Base-by-base conservation (phyloP, 2,797 vertebrate species). In the Peromyscus melanophrys region DNA sequence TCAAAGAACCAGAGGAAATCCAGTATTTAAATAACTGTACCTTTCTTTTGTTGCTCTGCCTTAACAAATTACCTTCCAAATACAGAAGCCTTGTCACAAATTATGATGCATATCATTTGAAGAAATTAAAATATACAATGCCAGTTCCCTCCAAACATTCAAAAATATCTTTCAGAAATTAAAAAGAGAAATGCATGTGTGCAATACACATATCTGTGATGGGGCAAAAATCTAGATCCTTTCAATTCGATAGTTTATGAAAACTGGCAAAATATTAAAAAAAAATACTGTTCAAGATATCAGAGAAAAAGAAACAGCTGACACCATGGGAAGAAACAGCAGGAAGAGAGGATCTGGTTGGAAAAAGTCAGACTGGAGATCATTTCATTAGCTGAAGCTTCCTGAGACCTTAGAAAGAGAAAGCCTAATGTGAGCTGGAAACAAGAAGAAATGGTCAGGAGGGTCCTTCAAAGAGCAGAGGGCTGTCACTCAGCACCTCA, bases 41-140 rank as follows among this genome's bases (percentile, higher is more conserved):
- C 89, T 49, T 85, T 92, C 97, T 97, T 93, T 97, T 96, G 96
- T n/a, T 91, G 92, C 40, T 94, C 93, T 76, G 86, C 65, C 90
- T 65, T 92, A 65, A 55, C 75, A 29, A 25, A 95, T 82, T 78
- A 34, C 73, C 94, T 95, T 95, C 90, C 93, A 93, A 92, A 97
- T 97, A 93, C 34, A 92, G 0, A 34, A 29, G 43, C 57, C 92
- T 82, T 16, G 11, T 37, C 94, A 96, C 78, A 97, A 97, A 97
- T 97, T 71, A 75, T 77, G 87, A 97, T 87, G 82, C 94, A 96
- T n/a, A 92, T 73, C 93, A 97, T 49, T 92, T 82, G 95, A 98
- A 98, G 57, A 91, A 92, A 95, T 90, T 43, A 96, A 94, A 95
- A 84, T 19, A 95, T 90, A 87, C 89, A 94, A 94, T 96, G 25